Evolutionary conservation across 2,113 vertebrate species (phyloP).

Genomic region (Equus przewalskii): DNA sequence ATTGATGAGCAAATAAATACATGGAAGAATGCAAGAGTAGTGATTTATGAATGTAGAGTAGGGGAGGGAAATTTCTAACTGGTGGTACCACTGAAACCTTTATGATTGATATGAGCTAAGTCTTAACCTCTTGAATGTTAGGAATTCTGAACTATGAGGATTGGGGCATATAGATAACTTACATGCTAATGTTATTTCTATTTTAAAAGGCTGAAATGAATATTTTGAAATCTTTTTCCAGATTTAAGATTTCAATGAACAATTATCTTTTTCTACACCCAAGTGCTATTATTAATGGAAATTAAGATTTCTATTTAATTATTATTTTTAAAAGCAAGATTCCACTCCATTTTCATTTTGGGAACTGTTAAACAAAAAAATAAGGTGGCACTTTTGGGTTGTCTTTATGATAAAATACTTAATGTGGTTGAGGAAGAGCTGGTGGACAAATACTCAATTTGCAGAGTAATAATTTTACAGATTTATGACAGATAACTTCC

Average conservation of each 20-base stretch:
- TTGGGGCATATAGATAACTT: not conserved
- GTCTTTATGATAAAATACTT: not conserved
- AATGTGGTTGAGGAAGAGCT: not conserved
- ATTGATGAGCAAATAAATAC: not conserved
- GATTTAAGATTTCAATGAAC: not conserved
- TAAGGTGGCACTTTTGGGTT: not conserved
- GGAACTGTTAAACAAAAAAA: not conserved
- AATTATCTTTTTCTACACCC: not conserved
- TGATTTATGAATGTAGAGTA: not conserved
- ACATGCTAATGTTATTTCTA: not conserved
- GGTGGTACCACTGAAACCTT: not conserved
- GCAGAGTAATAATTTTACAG: not conserved
- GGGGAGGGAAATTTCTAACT: constrained; percentile 3
- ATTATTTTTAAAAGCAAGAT: not conserved
- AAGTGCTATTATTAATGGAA: not conserved
- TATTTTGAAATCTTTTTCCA: not conserved
- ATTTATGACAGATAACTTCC: not conserved
- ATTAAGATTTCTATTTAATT: constrained; percentile 19
- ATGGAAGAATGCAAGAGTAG: not conserved
- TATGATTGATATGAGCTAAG: not conserved
- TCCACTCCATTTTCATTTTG: not conserved
- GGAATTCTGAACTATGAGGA: not conserved
- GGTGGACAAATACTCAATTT: not conserved
- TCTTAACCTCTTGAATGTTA: not conserved
- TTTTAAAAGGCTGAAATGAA: constrained; percentile 6